Evolutionary conservation across 2,888 invertebrate genomes (phyloP).

Genomic region (Acleris sparsana): DNA sequence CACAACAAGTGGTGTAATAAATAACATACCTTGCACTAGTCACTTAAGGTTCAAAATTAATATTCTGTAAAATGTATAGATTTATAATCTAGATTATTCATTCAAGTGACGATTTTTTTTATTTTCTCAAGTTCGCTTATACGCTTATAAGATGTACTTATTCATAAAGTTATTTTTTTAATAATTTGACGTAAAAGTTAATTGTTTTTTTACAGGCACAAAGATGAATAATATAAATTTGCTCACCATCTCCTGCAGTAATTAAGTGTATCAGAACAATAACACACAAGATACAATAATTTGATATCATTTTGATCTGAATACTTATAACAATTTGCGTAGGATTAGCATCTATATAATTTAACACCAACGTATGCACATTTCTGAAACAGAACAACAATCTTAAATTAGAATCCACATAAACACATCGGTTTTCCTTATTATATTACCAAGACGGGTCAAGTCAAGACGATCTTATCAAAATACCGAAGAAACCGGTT

Average conservation of each 20-base stretch:
- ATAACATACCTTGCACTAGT: too few species aligned
- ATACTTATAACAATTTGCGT: background rate
- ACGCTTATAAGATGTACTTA: too few species aligned
- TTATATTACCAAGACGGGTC: slow-evolving; percentile 6
- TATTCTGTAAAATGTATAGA: too few species aligned
- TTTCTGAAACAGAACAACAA: slow-evolving; percentile 29
- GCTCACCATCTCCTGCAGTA: slow-evolving; percentile 30
- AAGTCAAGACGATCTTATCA: slow-evolving; percentile 24
- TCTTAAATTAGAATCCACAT: slow-evolving; percentile 2
- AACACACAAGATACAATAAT: slow-evolving; percentile 3
- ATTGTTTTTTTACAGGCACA: background rate
- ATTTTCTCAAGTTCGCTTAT: too few species aligned
- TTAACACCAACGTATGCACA: slow-evolving; percentile 2
- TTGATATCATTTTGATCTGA: slow-evolving; percentile 19
- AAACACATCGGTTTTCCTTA: slow-evolving; percentile 18
- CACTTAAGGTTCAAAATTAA: too few species aligned
- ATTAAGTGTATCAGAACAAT: slow-evolving; percentile 17
- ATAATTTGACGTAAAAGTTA: too few species aligned
- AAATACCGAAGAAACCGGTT: slow-evolving; percentile 20
- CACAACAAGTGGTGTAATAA: too few species aligned
- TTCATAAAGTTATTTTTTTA: too few species aligned
- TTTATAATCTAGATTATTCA: too few species aligned
- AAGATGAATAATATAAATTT: background rate
- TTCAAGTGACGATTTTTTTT: too few species aligned
- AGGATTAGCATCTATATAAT: slow-evolving; percentile 4